Evolutionary conservation across 2,797 vertebrate genomes (phyloP).

Genomic region (Myiothlypis chrysogaster): DNA sequence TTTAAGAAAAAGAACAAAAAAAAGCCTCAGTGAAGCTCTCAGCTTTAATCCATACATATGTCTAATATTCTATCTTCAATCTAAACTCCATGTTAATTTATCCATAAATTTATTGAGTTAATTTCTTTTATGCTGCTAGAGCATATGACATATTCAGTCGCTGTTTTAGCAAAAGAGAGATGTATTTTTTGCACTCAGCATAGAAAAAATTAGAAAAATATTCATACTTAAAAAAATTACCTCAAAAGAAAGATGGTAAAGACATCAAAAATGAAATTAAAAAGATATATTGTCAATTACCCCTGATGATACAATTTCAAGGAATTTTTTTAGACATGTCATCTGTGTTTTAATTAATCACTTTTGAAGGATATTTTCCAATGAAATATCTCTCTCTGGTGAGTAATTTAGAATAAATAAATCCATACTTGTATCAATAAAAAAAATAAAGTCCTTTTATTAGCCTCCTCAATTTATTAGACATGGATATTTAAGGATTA

Average conservation of each 20-base stretch:
- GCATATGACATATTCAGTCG: not conserved
- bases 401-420: slow-evolving; percentile 81
- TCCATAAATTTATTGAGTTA: not conserved
- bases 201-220: not conserved
- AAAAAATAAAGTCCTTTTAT: slow-evolving; percentile 73
- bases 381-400: slow-evolving; percentile 78
- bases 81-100: not conserved
- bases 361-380: slow-evolving; percentile 69
- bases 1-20: not conserved
- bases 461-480: slow-evolving; percentile 75
- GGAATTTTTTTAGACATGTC: slow-evolving; percentile 65
- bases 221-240: not conserved
- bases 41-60: not conserved
- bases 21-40: not conserved
- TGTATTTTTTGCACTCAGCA: not conserved
- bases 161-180: not conserved
- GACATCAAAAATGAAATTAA: not conserved
- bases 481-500: slow-evolving; percentile 78
- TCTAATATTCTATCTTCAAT: not conserved
- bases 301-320: slow-evolving; percentile 38
- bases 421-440: slow-evolving; percentile 81
- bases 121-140: not conserved
- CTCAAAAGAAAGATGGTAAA: not conserved
- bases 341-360: slow-evolving; percentile 68
- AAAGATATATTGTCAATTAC: slow-evolving; percentile 53